Evolutionary conservation across 2,113 vertebrate species (phyloP).

Genomic region (Mungos mungo): DNA sequence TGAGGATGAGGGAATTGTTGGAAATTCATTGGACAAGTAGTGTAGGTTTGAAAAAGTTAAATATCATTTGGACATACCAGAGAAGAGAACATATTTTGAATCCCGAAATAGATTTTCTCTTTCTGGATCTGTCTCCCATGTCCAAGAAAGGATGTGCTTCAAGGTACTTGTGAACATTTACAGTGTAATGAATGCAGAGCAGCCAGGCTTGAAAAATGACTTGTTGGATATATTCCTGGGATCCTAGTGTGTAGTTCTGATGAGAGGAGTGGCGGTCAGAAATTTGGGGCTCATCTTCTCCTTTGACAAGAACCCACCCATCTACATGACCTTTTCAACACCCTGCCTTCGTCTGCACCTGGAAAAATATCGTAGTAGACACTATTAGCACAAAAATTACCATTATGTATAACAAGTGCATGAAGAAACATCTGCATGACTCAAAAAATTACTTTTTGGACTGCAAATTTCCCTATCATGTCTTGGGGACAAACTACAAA

Average conservation of each 20-base stretch:
- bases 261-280: neutral
- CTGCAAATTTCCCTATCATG: neutral
- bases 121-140: neutral
- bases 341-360: neutral
- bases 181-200: conserved; percentile 22
- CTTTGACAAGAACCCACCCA: neutral
- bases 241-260: neutral
- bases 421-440: neutral
- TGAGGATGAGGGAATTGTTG: neutral
- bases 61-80: neutral
- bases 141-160: neutral
- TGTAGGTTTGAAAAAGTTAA: conserved; percentile 4
- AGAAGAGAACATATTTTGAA: neutral
- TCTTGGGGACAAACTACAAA: neutral
- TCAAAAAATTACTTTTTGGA: neutral
- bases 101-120: neutral
- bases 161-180: neutral
- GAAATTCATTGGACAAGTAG: neutral
- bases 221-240: neutral
- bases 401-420: neutral
- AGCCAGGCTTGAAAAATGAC: neutral
- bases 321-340: neutral
- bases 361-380: neutral
- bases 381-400: conserved; percentile 8
- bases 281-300: neutral